Evolutionary conservation across 2,113 vertebrate species (phyloP).

Genomic region (Cynocephalus volans): DNA sequence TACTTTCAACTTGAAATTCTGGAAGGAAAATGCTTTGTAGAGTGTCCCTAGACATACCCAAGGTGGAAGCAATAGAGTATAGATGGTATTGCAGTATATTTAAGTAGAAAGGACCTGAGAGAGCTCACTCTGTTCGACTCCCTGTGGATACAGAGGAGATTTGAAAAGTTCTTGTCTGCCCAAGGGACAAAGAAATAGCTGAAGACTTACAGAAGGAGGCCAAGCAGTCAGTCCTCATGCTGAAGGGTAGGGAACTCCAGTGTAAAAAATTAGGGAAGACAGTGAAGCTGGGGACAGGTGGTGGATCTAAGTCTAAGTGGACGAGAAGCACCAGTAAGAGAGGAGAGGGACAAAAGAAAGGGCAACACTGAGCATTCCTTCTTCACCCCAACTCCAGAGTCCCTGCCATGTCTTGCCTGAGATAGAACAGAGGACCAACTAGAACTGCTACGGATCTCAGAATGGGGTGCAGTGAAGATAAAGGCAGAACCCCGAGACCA

Average conservation of each 20-base stretch:
- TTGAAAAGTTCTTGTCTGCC: not conserved
- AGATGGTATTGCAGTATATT: not conserved
- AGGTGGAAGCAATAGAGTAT: not conserved
- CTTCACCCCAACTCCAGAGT: not conserved
- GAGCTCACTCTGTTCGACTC: not conserved
- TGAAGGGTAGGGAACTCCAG: not conserved
- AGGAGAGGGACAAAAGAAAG: not conserved
- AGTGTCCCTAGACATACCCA: not conserved
- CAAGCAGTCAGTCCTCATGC: not conserved
- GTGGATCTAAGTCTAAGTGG: not conserved
- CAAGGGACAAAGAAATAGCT: not conserved
- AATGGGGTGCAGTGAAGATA: not conserved
- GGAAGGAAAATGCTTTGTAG: not conserved
- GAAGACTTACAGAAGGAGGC: not conserved
- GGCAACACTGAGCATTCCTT: not conserved
- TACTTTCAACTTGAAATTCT: constrained; percentile 34
- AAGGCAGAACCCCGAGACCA: not conserved
- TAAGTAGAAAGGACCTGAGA: not conserved
- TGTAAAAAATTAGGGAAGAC: not conserved
- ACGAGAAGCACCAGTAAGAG: not conserved
- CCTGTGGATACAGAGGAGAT: not conserved
- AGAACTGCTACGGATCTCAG: not conserved
- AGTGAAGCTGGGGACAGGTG: not conserved
- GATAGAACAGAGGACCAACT: not conserved
- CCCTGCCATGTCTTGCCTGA: not conserved